Base-by-base conservation (phyloP, 2,797 vertebrate species). In the Spinibarbus caldwelli region DNA sequence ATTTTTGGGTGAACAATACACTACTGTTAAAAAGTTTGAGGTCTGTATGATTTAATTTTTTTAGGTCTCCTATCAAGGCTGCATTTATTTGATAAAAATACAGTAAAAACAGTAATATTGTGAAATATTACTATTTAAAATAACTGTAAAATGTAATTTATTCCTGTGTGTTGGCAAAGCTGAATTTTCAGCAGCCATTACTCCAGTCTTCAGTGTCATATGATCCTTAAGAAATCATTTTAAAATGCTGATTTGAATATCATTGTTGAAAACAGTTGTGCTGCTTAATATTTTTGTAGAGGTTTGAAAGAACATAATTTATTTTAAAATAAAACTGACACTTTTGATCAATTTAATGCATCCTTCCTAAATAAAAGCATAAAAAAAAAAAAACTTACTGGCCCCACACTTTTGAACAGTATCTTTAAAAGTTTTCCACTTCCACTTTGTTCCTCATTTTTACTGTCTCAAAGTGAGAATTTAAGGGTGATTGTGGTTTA, bases 401-500 rank as follows among this genome's bases (percentile, higher is more conserved):
- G 3, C 41, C 38, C 77, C 38, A 78, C 45, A 66, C 23, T 0
- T 71, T 54, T 81, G 79, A 41, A 41, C 23, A 7, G 17, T 67
- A 67, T 11, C 19, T 23, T 80, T 66, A 67, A 49, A 80, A 23
- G 26, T 80, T 80, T 45, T 71, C 66, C 83, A 70, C 52, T 9
- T 79, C 23, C 52, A 59, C 29, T 79, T 72, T 85, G 29, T 70
- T 34, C 5, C 70, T 77, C 8, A 84, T 78, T n/a, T n/a, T n/a
- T n/a, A 31, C 38, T 38, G 15, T 77, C 23, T 64, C n/a, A 2
- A n/a, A 76, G 29, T 70, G 3, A 36, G 21, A 71, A 71, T 36
- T n/a, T 14, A 62, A 62, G 29, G 49, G 23, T 80, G 68, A 49
- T 80, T 85, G 77, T 85, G 66, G 21, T 79, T 85, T 79, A 72